Evolutionary conservation across 1,140 invertebrate species (phyloP).

Genomic region (Laupala kohalensis): DNA sequence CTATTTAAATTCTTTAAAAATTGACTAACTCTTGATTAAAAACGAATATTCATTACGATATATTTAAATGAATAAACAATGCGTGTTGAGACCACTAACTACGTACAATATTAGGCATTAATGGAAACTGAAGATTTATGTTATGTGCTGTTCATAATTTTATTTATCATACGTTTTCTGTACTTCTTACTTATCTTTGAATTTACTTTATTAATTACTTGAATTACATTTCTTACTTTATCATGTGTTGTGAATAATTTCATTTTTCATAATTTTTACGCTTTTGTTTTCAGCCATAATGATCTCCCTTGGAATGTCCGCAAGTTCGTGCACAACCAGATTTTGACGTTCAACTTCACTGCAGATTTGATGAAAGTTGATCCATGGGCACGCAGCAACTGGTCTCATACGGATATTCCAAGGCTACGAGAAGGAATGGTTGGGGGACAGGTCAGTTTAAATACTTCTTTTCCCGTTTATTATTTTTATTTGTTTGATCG

Average conservation of each 20-base stretch:
- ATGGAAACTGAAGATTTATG: too few species aligned
- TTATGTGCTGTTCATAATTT: too few species aligned
- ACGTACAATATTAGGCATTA: too few species aligned
- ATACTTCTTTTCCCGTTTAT: too few species aligned
- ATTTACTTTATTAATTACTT: background rate
- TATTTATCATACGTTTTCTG: too few species aligned
- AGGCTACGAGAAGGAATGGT: conserved; percentile 64
- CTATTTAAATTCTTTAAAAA: too few species aligned
- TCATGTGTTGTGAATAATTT: background rate
- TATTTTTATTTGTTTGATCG: too few species aligned
- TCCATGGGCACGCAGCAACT: conserved; percentile 63
- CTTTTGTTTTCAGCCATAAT: conserved; percentile 53
- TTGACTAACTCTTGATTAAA: too few species aligned
- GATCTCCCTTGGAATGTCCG: conserved; percentile 76
- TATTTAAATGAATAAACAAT: too few species aligned
- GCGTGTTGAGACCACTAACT: too few species aligned
- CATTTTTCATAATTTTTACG: background rate
- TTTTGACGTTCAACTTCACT: conserved; percentile 64
- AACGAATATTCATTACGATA: too few species aligned
- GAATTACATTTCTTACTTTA: background rate
- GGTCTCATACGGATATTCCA: conserved; percentile 82
- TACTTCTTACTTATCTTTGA: too few species aligned
- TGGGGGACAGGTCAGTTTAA: conserved; percentile 59
- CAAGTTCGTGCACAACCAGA: conserved; percentile 67
- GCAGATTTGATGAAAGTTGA: conserved; percentile 56